A percentile compares a stretch with the other conserved stretches of the same genome.
These are phyloP conservation scores for Sphenopsis melanotis DNA, from an alignment of 2,797 vertebrate species.

Conservation along the genomic window DNA sequence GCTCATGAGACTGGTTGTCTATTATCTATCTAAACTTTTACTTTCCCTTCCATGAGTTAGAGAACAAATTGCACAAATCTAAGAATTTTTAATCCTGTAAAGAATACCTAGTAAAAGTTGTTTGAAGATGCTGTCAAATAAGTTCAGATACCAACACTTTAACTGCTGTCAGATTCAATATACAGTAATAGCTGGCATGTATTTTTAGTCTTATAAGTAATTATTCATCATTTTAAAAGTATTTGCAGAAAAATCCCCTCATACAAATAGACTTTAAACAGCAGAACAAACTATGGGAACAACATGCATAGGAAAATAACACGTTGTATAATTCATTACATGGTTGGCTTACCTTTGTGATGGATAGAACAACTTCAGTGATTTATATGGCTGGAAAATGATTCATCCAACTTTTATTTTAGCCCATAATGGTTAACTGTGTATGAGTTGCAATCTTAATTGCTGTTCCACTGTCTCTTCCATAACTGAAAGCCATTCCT, in stretches of 20 bases:
- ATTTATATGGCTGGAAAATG: not conserved
- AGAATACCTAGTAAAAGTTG: not conserved
- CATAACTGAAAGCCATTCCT: not conserved
- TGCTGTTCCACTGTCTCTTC: not conserved
- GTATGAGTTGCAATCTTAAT: not conserved
- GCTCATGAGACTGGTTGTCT: not conserved
- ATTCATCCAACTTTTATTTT: not conserved
- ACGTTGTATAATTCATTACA: not conserved
- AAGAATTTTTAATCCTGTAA: not conserved
- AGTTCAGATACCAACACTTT: not conserved
- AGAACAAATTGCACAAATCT: not conserved
- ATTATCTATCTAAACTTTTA: not conserved
- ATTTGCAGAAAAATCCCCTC: not conserved
- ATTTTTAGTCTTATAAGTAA: constrained; percentile 28
- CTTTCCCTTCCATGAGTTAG: not conserved
- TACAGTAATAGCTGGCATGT: not conserved
- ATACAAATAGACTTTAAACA: not conserved
- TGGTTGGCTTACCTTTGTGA: not conserved
- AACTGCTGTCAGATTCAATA: not conserved
- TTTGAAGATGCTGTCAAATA: not conserved
- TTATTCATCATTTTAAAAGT: constrained; percentile 3
- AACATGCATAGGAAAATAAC: not conserved
- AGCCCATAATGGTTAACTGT: not conserved
- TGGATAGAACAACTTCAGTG: not conserved
- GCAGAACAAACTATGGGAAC: not conserved